Conservation (phyloP, 2,888 invertebrate genomes). For the Escarpia spicata region DNA sequence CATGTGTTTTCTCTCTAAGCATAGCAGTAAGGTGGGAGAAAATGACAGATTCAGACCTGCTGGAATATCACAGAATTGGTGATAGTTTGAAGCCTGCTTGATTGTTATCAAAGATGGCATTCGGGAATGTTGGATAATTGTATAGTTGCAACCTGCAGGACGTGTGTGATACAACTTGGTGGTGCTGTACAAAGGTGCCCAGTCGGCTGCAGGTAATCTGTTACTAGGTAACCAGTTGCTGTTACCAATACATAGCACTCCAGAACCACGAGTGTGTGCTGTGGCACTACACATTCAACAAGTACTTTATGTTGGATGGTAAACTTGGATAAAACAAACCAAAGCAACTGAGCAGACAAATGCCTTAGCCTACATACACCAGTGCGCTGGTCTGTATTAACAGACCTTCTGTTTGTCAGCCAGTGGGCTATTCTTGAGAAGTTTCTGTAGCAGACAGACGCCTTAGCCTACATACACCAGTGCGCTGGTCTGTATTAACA, state of each 20-base stretch:
- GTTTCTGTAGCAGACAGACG: background rate
- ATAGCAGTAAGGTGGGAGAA: background rate
- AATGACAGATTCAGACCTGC: background rate
- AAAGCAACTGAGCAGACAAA: background rate
- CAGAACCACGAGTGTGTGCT: background rate
- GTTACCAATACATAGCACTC: background rate
- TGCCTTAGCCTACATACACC: background rate
- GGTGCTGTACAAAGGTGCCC: background rate
- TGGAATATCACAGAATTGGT: background rate
- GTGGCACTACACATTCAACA: background rate
- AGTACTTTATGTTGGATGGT: background rate
- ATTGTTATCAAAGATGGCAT: background rate
- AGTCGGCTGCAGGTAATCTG: background rate
- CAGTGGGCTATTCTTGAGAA: background rate
- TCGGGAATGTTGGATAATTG: constrained; percentile 1
- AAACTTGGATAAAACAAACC: background rate
- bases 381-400: background rate
- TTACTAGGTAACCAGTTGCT: no score
- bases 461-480: background rate
- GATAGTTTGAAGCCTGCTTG: background rate
- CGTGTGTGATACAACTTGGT: background rate
- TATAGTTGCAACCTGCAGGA: background rate
- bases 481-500: background rate
- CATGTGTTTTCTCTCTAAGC: background rate
- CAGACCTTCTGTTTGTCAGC: constrained; percentile 3